Conservation (phyloP, 1,140 invertebrate species). For the Cyclargus thomasi region DNA sequence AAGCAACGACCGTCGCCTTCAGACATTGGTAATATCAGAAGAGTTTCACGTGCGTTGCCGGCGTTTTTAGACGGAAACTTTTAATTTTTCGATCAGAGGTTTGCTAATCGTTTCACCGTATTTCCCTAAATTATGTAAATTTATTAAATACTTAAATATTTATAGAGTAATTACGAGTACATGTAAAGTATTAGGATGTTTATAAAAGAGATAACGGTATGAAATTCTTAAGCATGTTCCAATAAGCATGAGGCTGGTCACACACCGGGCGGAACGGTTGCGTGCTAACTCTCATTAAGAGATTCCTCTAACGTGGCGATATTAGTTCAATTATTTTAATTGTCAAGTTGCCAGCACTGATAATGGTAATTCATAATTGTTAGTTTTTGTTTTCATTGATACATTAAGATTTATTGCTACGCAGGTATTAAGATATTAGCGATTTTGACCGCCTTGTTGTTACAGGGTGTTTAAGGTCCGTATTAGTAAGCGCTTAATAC, state of each 20-base stretch:
- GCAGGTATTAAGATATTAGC: too few species aligned
- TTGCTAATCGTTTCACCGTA: background rate
- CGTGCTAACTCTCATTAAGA: background rate
- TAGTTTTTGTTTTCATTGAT: background rate
- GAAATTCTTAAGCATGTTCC: constrained; percentile 6
- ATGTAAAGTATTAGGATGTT: background rate
- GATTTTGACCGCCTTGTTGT: too few species aligned
- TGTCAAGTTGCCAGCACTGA: background rate
- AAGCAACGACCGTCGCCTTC: too few species aligned
- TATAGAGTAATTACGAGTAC: background rate
- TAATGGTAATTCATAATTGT: background rate
- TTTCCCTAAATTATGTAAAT: background rate
- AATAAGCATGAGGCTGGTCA: background rate
- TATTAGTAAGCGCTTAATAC: too few species aligned
- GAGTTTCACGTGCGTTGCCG: too few species aligned
- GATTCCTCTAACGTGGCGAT: background rate
- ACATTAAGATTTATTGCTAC: too few species aligned
- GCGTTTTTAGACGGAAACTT: too few species aligned
- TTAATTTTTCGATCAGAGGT: too few species aligned
- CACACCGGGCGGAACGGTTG: background rate
- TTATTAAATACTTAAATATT: background rate
- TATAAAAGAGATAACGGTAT: constrained; percentile 2
- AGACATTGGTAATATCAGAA: too few species aligned
- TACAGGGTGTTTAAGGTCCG: too few species aligned
- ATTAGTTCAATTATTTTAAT: background rate